Conservation (phyloP, 2,113 vertebrate genomes). For the Morone chrysops region DNA sequence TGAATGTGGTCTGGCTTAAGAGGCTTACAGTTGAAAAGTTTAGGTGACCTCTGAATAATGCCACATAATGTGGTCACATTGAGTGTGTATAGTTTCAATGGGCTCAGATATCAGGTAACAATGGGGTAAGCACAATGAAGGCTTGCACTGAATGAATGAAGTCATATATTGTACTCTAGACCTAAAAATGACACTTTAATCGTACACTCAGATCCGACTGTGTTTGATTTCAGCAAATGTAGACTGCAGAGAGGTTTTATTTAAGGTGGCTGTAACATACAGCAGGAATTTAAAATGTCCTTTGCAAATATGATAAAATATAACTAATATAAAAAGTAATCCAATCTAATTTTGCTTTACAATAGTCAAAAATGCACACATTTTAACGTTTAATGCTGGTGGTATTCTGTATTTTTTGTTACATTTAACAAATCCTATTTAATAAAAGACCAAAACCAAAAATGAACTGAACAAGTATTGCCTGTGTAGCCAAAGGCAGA, state of each 20-base stretch:
- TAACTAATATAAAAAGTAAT: not conserved
- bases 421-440: not conserved
- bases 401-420: not conserved
- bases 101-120: conserved; percentile 74
- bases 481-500: too few species aligned
- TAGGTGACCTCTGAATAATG: conserved; percentile 83
- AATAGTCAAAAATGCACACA: not conserved
- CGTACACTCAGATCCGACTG: conserved; percentile 4
- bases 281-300: not conserved
- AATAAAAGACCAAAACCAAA: not conserved
- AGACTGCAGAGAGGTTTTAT: conserved; percentile 9
- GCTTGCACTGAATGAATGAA: conserved; percentile 49
- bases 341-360: not conserved
- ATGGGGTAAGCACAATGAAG: conserved; percentile 53
- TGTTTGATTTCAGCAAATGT: conserved; percentile 13
- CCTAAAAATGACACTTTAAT: conserved; percentile 21
- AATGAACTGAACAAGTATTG: not conserved
- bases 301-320: not conserved
- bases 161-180: conserved; percentile 18
- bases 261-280: not conserved
- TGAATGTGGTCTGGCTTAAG: conserved; percentile 82
- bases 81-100: conserved; percentile 68
- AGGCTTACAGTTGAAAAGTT: conserved; percentile 84
- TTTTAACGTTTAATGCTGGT: not conserved
- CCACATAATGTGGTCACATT: conserved; percentile 75